Evolutionary conservation across 2,888 invertebrate genomes (phyloP), one percentile per base, ranked within the genome.

Genomic region (Drosophila peninsularis): DNA sequence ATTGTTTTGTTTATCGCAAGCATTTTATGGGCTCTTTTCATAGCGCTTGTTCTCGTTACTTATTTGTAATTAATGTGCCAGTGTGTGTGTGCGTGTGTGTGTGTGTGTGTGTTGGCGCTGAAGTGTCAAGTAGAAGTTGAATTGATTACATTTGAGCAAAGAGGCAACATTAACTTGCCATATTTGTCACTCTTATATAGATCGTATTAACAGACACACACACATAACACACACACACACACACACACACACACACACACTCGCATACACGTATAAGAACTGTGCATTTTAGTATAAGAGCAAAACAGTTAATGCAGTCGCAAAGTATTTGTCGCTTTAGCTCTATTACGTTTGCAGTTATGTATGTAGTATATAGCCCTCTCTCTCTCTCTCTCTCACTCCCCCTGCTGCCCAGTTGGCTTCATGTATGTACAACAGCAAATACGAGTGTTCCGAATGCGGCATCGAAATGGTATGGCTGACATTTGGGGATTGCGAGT

Each of bases 81-180:
- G 44, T 50, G 60, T 72, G 49, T 27, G 50, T 55, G 19, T 41
- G 21, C 50, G 19, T 55, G 32, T 60, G 42, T 44, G 30, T 58
- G 52, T 42, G 13, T 32, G 62, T 52, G 65, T 71, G 62, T 77
- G 70, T 65, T 65, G 60, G 78, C 65, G 71, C 64, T 71, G 55
- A 73, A 79, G 78, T 82, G 75, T 82, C 82, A 75, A 78, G 82
- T 76, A 76, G 57, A 78, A 71, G 71, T 78, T 78, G 78, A 83
- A 74, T 80, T 78, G 78, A 80, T 82, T 85, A 78, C 75, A 78
- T 78, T 85, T 80, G 71, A 67, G 64, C 70, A 76, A 75, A 65
- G 67, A 66, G 69, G 63, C 66, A 87, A 73, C 62, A 83, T 64
- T 71, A 62, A 66, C 62, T 80, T 69, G 78, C 68, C 80, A 83